phyloP scores from a whole-genome alignment of 2,888 invertebrate species.

The Sthenelais limicola region DNA sequence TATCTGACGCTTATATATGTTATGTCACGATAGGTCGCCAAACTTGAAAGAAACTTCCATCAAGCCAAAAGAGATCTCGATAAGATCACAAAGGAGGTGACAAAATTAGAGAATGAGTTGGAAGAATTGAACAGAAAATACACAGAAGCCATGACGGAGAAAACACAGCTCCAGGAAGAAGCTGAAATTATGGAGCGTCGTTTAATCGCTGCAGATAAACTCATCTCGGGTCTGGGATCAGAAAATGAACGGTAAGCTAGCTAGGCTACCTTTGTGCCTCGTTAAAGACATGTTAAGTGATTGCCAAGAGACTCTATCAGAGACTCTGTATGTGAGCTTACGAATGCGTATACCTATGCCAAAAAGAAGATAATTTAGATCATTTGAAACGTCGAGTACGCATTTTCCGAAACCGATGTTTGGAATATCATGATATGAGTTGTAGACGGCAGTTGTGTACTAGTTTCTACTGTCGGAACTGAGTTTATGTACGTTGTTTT shows the following conservation, averaged over 20 bases:
- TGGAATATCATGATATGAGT: no score
- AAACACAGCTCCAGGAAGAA: conserved; percentile 83
- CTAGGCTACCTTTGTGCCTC: not conserved
- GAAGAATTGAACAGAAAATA: conserved; percentile 82
- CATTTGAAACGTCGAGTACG: no score
- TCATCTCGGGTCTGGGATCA: conserved; percentile 88
- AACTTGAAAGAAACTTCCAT: conserved; percentile 79
- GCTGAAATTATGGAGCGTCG: conserved; percentile 86
- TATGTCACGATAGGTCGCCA: conserved; percentile 77
- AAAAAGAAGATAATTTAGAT: no score
- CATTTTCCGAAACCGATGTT: no score
- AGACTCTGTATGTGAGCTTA: no score
- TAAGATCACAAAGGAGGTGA: conserved; percentile 83
- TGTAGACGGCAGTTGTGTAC: no score
- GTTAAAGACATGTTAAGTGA: not conserved
- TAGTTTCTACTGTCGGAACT: no score
- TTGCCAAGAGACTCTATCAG: no score
- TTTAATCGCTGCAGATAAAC: conserved; percentile 87
- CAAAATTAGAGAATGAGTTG: conserved; percentile 81
- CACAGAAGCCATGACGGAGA: conserved; percentile 81
- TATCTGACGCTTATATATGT: no score
- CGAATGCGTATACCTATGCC: no score
- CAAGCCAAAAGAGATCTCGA: conserved; percentile 77
- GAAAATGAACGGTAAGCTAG: conserved; percentile 81
- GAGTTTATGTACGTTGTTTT: no score